These are phyloP conservation scores for Graptemys geographica DNA, from an alignment of 2,797 vertebrate species.

Conservation along the genomic window DNA sequence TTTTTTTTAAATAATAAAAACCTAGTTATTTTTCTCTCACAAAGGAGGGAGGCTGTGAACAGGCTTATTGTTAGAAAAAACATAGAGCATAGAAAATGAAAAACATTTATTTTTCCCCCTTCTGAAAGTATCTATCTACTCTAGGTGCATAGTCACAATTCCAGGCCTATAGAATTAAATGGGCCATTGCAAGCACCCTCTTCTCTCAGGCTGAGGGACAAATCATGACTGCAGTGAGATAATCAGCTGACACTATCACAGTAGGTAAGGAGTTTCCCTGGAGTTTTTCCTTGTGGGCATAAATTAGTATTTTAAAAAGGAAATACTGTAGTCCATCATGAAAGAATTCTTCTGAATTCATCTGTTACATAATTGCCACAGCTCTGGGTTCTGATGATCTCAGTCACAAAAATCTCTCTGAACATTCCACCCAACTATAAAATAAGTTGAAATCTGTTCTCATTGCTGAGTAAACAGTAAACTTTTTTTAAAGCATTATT, in stretches of 20 bases:
- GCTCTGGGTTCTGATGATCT: slow-evolving; percentile 65
- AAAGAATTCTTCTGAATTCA: slow-evolving; percentile 48
- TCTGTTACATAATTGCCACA: slow-evolving; percentile 56
- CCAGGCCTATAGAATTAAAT: slow-evolving; percentile 58
- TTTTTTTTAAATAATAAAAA: slow-evolving; percentile 82
- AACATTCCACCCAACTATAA: slow-evolving; percentile 64
- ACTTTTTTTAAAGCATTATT: background rate
- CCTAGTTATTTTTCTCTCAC: slow-evolving; percentile 78
- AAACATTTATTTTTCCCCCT: slow-evolving; percentile 61
- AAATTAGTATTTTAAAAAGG: slow-evolving; percentile 57
- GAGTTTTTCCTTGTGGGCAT: slow-evolving; percentile 11
- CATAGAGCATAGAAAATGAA: slow-evolving; percentile 71
- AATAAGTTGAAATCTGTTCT: slow-evolving; percentile 63
- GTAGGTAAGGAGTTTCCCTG: background rate
- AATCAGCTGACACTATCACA: background rate
- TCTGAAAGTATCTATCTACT: slow-evolving; percentile 29
- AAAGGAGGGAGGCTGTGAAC: slow-evolving; percentile 79
- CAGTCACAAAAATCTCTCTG: slow-evolving; percentile 49
- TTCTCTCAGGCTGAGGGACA: slow-evolving; percentile 23
- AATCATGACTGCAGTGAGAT: slow-evolving; percentile 5
- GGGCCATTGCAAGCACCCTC: slow-evolving; percentile 20
- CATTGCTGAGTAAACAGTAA: slow-evolving; percentile 58
- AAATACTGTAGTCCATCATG: slow-evolving; percentile 37
- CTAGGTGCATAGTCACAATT: slow-evolving; percentile 65
- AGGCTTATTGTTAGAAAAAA: slow-evolving; percentile 77